Conservation (phyloP, 1,140 invertebrate species). For the Drosophila bocki region DNA sequence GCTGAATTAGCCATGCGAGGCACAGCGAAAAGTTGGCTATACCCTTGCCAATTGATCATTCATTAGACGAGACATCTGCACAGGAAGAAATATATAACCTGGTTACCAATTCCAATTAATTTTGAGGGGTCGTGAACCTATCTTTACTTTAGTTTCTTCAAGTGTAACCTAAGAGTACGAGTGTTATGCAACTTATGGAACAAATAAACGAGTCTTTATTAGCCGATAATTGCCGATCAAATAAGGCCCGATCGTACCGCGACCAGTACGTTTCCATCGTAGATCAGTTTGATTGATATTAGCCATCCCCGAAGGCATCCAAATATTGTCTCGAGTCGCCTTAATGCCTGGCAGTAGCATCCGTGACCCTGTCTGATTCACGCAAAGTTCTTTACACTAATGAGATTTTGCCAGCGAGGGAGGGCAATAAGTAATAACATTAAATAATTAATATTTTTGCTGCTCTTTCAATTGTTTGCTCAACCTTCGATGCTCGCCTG, state of each 20-base stretch:
- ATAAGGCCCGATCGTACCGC: constrained; percentile 22
- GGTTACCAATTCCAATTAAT: neutral
- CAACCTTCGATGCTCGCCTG: constrained; percentile 67
- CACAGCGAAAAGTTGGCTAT: constrained; percentile 30
- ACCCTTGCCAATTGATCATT: constrained; percentile 40
- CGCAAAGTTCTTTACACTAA: constrained; percentile 39
- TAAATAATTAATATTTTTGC: constrained; percentile 55
- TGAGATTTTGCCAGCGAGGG: constrained; percentile 25
- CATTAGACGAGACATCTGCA: constrained; percentile 18
- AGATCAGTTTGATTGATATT: constrained; percentile 26
- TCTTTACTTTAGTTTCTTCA: neutral
- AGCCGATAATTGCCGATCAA: constrained; percentile 42
- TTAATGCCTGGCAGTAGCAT: neutral
- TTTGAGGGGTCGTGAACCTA: neutral
- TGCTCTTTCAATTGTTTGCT: constrained; percentile 49
- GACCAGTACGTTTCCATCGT: constrained; percentile 15
- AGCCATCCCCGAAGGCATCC: constrained; percentile 28
- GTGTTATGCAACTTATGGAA: constrained; percentile 60
- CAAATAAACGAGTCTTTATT: constrained; percentile 36
- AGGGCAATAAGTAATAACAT: constrained; percentile 68
- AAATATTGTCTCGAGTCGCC: constrained; percentile 18
- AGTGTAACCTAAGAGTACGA: neutral
- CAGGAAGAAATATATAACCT: constrained; percentile 2
- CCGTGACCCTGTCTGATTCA: constrained; percentile 26
- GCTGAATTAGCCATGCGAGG: constrained; percentile 58